A percentile compares a stretch with the other conserved stretches of the same genome.
These are phyloP conservation scores for Notarius quadriscutis DNA, from an alignment of 2,113 vertebrate species.

Conservation along the genomic window DNA sequence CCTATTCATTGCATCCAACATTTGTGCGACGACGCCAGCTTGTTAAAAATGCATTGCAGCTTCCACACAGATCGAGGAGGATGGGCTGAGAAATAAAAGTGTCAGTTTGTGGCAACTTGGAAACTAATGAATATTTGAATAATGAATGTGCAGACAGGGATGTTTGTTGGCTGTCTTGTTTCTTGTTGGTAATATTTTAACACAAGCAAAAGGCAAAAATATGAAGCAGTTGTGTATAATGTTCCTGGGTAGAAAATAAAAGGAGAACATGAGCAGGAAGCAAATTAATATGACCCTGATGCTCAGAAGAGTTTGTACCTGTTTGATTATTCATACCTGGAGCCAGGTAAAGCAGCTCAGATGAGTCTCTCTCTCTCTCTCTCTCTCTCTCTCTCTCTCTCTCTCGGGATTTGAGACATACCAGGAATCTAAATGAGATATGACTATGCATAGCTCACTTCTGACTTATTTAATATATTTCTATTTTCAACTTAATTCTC, in stretches of 20 bases:
- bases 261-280: conserved; percentile 14
- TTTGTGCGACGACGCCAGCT: conserved; percentile 50
- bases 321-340: conserved; percentile 44
- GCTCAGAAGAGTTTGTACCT: conserved; percentile 4
- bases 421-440: not conserved
- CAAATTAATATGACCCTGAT: not conserved
- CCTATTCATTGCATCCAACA: conserved; percentile 61
- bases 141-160: conserved; percentile 44
- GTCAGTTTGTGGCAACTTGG: conserved; percentile 62
- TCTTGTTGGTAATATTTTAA: not conserved
- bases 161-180: not conserved
- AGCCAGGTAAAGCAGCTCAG: conserved; percentile 6
- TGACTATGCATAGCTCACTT: not conserved
- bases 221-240: not conserved
- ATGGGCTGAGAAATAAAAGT: conserved; percentile 62
- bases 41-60: conserved; percentile 60
- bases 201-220: not conserved
- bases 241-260: conserved; percentile 25
- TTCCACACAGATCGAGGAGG: conserved; percentile 63
- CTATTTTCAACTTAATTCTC: not conserved
- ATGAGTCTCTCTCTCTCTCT: not conserved
- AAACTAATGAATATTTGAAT: conserved; percentile 69
- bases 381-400: not conserved
- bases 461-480: conserved; percentile 8
- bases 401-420: not conserved